Evolutionary conservation across 2,888 invertebrate genomes (phyloP).

Genomic region (Scaptomyza flava): DNA sequence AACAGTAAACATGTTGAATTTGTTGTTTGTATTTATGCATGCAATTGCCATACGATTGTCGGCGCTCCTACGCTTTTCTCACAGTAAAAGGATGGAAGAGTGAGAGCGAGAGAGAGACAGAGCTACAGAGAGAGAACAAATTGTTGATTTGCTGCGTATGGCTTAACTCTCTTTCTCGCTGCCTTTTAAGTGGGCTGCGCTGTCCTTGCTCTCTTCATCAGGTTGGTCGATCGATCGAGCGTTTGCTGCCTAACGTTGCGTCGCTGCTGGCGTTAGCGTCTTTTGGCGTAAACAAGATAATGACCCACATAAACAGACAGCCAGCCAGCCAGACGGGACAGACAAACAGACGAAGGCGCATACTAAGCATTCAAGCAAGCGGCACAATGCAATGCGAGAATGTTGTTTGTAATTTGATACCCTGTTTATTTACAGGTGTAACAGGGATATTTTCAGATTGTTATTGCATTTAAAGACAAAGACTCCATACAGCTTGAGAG

Average conservation of each 20-base stretch:
- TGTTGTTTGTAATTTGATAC: constrained; percentile 18
- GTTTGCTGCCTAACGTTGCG: constrained; percentile 35
- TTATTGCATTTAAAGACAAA: background rate
- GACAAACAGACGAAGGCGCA: constrained; percentile 34
- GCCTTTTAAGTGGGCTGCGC: background rate
- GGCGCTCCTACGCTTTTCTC: constrained; percentile 8
- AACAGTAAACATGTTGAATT: no score
- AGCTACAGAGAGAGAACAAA: no score
- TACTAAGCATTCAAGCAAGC: constrained; percentile 54
- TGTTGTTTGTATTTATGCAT: constrained; percentile 5
- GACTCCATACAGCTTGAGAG: no score
- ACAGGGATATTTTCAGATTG: background rate
- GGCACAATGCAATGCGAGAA: constrained; percentile 43
- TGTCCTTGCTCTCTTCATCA: constrained; percentile 1
- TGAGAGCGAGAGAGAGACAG: background rate
- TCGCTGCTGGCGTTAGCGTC: constrained; percentile 14
- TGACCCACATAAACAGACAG: constrained; percentile 66
- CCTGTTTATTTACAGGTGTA: background rate
- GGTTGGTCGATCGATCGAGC: constrained; percentile 27
- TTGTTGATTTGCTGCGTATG: background rate
- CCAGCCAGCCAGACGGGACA: constrained; percentile 5
- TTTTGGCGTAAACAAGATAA: constrained; percentile 74
- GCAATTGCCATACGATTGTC: constrained; percentile 5
- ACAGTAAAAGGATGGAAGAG: background rate
- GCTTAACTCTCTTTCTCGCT: background rate